Base-by-base conservation (phyloP, 1,140 invertebrate genomes). In the Drosophila lowei region DNA sequence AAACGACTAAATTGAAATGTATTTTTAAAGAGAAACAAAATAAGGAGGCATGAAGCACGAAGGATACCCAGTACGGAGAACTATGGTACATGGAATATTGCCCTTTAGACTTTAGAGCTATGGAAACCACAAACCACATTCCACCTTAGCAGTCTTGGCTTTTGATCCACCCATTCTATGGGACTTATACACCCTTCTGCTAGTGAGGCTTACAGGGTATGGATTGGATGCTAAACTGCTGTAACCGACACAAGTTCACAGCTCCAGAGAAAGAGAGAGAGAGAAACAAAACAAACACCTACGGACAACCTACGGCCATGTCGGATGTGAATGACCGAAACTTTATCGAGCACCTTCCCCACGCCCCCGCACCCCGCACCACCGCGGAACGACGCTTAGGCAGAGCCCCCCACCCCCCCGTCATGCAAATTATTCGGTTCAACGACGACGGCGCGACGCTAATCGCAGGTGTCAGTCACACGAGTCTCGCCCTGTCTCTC, bases 391-490 rank as follows among this genome's bases (percentile, higher is more conserved):
- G 18, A 18, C 21, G 18, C 15, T 79, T 75, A 79, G 79, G 77
- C 77, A 55, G 66, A 86, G 62, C 48, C 34, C 3, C 23, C 23
- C 23, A 0, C 23, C 23, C 23, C 23, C 23, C 34, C 11, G 70
- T 64, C 74, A 86, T 86, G 81, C 77, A 86, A 86, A 86, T 86
- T 81, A 77, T 86, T 79, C 72, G 79, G 75, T 83, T 83, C 74
- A 83, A 49, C 58, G 59, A 46, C 47, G 56, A 38, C 47, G 50
- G 28, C 18, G 23, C 53, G 62, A 65, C 66, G 70, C 81, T 81
- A 86, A 86, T 86, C 81, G 81, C 77, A 74, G 75, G 81, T 86
- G 81, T 86, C 81, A 86, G 72, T 86, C 81, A 86, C 81, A 81
- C 80, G 71, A 72, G 61, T 44, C 43, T 47, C 23, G 53, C 57